Base-by-base conservation (phyloP, 2,113 vertebrate species). In the Scomber colias region DNA sequence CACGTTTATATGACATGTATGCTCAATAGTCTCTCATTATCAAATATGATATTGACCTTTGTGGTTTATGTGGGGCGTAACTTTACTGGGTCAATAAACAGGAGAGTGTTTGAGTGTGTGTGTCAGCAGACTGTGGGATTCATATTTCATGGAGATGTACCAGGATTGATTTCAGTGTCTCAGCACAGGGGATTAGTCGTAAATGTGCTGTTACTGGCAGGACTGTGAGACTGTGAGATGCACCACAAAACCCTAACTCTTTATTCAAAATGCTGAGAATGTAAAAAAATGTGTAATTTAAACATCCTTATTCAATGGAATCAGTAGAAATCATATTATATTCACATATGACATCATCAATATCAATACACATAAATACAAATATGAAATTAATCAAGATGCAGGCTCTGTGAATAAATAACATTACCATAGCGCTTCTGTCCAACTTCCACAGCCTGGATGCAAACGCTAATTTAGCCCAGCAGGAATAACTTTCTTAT, bases 151-250 rank as follows among this genome's bases (percentile, higher is more conserved):
- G 19, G 24, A 17, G 19, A 60, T 55, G 16, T 54, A 59, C 8
- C 59, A 45, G 21, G 56, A 81, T 75, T 77, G 76, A 84, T 90
- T 83, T 83, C 11, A 74, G 63, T 3, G 14, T 57, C 78, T 82
- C 60, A 74, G 82, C 71, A 85, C 40, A 75, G 8, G 13, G 63
- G 46, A 79, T 68, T 63, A 68, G 73, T 31, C 77, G 73, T 69
- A 56, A 60, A 83, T 78, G n/a, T 78, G 72, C 63, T 1, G 17
- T 54, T 78, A 48, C 40, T 60, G 56, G 51, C 56, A 71, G 62
- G 44, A 49, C 30, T 66, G 45, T 8, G 3, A 17, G 40, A 64
- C 35, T 40, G 16, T 40, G 24, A 46, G 45, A 46, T 4, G 3
- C 16, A 44, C 7, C 48, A 49, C 3, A n/a, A 10, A 9, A 48